Base-by-base conservation (phyloP, 2,888 invertebrate species). In the Caenorhabditis sp. region DNA sequence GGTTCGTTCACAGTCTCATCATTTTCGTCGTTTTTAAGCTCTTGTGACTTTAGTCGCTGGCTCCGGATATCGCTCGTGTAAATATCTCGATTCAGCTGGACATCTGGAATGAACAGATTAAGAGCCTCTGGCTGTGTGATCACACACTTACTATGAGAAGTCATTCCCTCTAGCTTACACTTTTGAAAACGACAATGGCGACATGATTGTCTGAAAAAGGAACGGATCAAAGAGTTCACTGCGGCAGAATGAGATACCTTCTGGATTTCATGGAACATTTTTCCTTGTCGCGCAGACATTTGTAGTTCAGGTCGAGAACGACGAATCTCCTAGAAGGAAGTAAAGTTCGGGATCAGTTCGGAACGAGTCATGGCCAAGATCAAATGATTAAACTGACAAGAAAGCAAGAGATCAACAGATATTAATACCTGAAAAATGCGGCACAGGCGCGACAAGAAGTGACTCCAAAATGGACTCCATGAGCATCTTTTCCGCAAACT, bases 391-490 rank as follows among this genome's bases (percentile, higher is more conserved):
- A 18, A 47, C 18, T 20, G 18, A 18, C 2, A 13, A 13, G 4
- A 22, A 44, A 20, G 13, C 55, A 24, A 55, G 18, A 32, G 28
- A 56, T 51, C 22, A 55, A 18, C 37, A 15, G 18, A 18, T 26
- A 32, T 9, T 22, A 61, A 18, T 67, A 83, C 84, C 84, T 72
- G 76, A 84, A 84, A 60, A 84, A 84, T 1, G 84, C 84, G 8
- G 84, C 84, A 47, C 84, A 84, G 2, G 84, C 84, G 37, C 84
- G 51, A 51, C 84, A 84, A 9, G 82, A 62, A 15, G 71, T 61
- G 15, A 84, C 82, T 44, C 84, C 84, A 32, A 84, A 84, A 58
- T 84, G 84, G 44, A 84, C 68, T 44, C 84, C 84, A 55, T 84
- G 84, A 24, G 76, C 82, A 11, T 62, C 37, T n/a, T 71, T 71